Percentiles rank a stretch among this genome's conserved stretches.
Conservation (phyloP, 1,140 invertebrate species). For the Apis dorsata region DNA sequence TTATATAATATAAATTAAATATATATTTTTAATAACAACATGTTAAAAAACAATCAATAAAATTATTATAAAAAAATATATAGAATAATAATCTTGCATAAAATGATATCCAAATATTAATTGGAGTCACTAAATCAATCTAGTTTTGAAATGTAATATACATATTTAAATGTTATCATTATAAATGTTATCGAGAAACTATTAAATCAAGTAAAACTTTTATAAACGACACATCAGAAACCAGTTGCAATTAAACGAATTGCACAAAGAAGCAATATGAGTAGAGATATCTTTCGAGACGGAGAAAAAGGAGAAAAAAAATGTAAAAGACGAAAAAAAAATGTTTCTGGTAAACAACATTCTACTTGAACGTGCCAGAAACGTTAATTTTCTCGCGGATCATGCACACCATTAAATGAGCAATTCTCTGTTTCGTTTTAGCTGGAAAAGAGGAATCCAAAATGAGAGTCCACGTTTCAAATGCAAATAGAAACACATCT, state of each 20-base stretch:
- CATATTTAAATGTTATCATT: too few species aligned
- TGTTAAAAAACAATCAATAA: too few species aligned
- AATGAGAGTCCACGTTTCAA: constrained; percentile 27
- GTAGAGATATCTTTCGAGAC: neutral
- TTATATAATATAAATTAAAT: too few species aligned
- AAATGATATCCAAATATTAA: too few species aligned
- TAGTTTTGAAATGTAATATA: too few species aligned
- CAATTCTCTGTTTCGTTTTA: constrained; percentile 50
- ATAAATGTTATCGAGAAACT: too few species aligned
- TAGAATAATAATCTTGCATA: too few species aligned
- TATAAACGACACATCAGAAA: neutral
- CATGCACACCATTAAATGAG: constrained; percentile 46
- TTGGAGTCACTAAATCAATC: too few species aligned
- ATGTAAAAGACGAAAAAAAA: neutral
- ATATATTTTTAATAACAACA: too few species aligned
- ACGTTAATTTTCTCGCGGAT: constrained; percentile 22
- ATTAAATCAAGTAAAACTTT: neutral
- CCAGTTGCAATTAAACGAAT: neutral
- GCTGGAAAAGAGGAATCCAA: neutral
- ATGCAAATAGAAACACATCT: constrained; percentile 34
- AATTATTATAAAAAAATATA: too few species aligned
- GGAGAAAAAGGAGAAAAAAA: neutral
- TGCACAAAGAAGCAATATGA: neutral
- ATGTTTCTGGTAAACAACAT: neutral
- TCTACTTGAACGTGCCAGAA: constrained; percentile 13